Base-by-base conservation (phyloP, 2,113 vertebrate species). In the Cryptotis parvus region DNA sequence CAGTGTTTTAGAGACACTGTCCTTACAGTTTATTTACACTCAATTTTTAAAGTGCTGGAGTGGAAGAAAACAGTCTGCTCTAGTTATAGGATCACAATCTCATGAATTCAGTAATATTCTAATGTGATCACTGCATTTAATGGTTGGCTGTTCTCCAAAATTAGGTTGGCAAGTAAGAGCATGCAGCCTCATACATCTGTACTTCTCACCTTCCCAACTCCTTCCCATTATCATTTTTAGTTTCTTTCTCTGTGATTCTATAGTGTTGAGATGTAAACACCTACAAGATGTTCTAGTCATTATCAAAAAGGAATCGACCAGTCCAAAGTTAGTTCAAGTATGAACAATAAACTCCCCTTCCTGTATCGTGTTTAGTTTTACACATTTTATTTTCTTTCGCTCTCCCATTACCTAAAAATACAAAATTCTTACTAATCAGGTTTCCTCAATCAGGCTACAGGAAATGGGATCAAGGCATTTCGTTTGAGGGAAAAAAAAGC, bases 41-140 rank as follows among this genome's bases (percentile, higher is more conserved):
- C 29, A 88, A 72, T 35, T 15, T n/a, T 79, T 29, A 24, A 83
- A 83, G 45, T 69, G 35, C 41, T 29, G 35, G n/a, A 90, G 65
- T 66, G 29, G 26, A 92, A 84, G 69, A 87, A 92, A 89, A 87
- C n/a, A 91, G 37, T 72, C 31, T 75, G 31, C 52, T 95, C 39
- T n/a, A 81, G 73, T 85, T 43, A 84, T 70, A 41, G 78, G 74
- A 94, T 82, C 84, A 52, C 3, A 33, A 14, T 82, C 70, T 92
- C 63, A 43, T 55, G 27, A 74, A 93, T 88, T 92, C 76, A 75
- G 37, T 45, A 78, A 33, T 31, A 83, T 65, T 66, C 82, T 72
- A 91, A 45, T 49, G 20, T 41, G 75, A 92, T 84, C 73, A 81
- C 16, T 93, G 49, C 72, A 84, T 91, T 97, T 84, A 90, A 93